Evolutionary conservation across 2,797 vertebrate genomes (phyloP), one percentile per base, ranked within the genome.

Genomic region (Phyllotis vaccarum): DNA sequence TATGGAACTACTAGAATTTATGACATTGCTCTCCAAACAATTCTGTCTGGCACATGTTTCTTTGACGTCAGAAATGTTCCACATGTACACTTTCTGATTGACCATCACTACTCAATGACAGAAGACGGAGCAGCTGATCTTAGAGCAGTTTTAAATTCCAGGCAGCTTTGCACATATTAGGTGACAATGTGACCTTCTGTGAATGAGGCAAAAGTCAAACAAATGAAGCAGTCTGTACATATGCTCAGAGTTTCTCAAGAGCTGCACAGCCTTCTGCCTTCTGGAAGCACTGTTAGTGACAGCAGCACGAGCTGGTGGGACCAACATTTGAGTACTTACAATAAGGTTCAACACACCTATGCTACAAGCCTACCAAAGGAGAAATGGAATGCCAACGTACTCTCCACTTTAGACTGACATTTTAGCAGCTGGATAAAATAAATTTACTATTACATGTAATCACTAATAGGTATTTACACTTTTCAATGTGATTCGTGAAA

Each of bases 241-340:
- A 2, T 29, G 46, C 62, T 75, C 31, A 6, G 31, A 1, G 10
- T 62, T 14, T 85, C 27, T 9, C 19, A 29, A 17, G 81, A 19
- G 19, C 40, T n/a, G 6, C 2, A 1, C 24, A 17, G 3, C 29
- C 27, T n/a, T 24, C 19, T 16, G 3, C 29, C 27, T n/a, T 24
- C 19, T 16, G 12, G 8, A 17, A 43, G 13, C n/a, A 11, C 0
- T 9, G 11, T 66, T 12, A 40, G 0, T 6, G 16, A 56, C 29
- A 5, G 13, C 19, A 37, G 4, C 27, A 7, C 2, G 58, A 78
- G 16, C 64, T 0, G 0, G 0, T 7, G 7, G 17, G 40, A 46
- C 17, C 10, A 3, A 74, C 22, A 10, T 72, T 9, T 37, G 40
- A 52, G 21, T 43, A 52, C 40, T 66, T 43, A 34, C 13, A 31